Evolutionary conservation across 2,888 invertebrate genomes (phyloP), one percentile per base, ranked within the genome.

Genomic region (Zaprionus bogoriensis): DNA sequence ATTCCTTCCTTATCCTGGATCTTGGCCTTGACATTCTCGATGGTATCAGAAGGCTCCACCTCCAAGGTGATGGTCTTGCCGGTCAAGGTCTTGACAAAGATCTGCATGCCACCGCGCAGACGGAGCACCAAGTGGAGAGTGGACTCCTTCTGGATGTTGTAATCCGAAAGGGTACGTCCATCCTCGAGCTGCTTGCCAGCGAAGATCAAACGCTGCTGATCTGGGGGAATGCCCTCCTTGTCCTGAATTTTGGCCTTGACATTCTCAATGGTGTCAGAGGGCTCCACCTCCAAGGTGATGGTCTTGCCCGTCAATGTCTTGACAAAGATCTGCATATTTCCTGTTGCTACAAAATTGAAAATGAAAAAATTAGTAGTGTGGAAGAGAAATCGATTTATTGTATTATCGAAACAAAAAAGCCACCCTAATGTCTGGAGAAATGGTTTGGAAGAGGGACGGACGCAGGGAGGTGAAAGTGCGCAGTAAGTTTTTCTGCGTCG

Each of bases 51-150:
- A 0, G 85, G 84, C 10, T 86, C 87, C 1, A 86, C 87, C 30
- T 87, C 87, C 51, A 87, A 64, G 4, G 87, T 86, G 44, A 87
- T 86, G 50, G 87, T 87, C 77, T 87, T 87, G 30, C 87, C 87
- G 48, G 87, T 87, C 69, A 87, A 72, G 0, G 87, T 87, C 52
- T 87, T 87, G 1, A 87, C 87, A 46, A 85, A 85, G 38, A 85
- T 85, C 48, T 87, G 86, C 86, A 84, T 85, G 46, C 86, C 86
- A 65, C 86, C 87, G 57, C 86, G 84, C 6, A 86, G 79, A 76
- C 86, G 86, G 10, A 86, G 62, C 12, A 77, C 77, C 74, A 77
- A 64, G 0, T 77, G 77, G 0, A 77, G 22, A 0, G 77, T 77
- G 0, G 77, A 77, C 57, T 77, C 77, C 63, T 77, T 77, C 52